Conservation (phyloP, 2,888 invertebrate genomes). For the Acronicta aceris region DNA sequence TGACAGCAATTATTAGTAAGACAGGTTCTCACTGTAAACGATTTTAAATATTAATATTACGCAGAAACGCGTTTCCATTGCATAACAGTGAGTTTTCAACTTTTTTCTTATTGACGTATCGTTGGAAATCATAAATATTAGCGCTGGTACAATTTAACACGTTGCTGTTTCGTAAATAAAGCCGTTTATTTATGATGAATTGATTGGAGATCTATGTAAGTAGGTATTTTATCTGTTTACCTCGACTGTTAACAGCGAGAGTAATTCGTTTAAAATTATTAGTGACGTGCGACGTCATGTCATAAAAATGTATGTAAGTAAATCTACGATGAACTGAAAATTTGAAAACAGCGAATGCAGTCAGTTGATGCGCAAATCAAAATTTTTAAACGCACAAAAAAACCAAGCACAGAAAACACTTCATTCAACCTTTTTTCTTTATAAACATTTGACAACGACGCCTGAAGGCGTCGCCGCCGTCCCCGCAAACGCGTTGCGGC, state of each 20-base stretch:
- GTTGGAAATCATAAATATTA: conserved; percentile 33
- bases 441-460: conserved; percentile 68
- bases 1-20: conserved; percentile 57
- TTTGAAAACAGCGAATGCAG: neutral
- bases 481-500: conserved; percentile 62
- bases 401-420: conserved; percentile 32
- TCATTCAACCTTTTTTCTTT: conserved; percentile 54
- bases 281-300: no score
- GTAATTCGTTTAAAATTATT: no score
- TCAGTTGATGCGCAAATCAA: neutral
- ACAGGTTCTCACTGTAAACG: conserved; percentile 39
- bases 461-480: conserved; percentile 64
- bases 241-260: no score
- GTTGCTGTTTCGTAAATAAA: conserved; percentile 26
- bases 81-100: conserved; percentile 28
- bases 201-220: conserved; percentile 9
- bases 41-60: conserved; percentile 40
- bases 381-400: conserved; percentile 21
- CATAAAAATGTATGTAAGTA: no score
- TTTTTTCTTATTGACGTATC: conserved; percentile 24
- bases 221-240: no score
- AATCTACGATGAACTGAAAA: neutral
- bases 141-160: conserved; percentile 50
- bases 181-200: conserved; percentile 15
- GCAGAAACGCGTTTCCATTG: conserved; percentile 33